phyloP scores from a whole-genome alignment of 2,797 vertebrate genomes.

The Glossophaga mutica region DNA sequence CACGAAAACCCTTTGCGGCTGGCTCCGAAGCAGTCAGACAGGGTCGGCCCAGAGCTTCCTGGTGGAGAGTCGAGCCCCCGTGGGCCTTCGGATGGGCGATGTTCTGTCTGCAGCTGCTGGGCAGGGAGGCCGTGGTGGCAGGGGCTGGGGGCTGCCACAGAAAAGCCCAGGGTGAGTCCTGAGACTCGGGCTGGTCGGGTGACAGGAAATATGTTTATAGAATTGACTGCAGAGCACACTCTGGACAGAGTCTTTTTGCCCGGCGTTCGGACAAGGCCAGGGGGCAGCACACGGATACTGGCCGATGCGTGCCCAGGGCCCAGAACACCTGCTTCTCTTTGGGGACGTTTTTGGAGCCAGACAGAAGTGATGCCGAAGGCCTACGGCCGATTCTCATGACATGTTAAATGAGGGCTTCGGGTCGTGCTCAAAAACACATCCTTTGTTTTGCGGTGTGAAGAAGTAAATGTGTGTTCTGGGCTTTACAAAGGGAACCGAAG shows the following conservation, averaged over 20 bases:
- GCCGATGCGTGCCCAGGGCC: not conserved
- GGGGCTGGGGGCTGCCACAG: constrained; percentile 41
- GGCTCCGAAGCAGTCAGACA: constrained; percentile 59
- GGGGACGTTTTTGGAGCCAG: not conserved
- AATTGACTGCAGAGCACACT: not conserved
- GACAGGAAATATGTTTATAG: constrained; percentile 23
- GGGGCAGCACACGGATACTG: not conserved
- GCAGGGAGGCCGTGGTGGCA: constrained; percentile 78
- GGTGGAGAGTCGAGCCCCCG: constrained; percentile 36
- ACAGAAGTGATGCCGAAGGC: not conserved
- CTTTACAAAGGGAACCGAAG: not conserved
- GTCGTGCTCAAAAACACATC: not conserved
- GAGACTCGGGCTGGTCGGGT: not conserved
- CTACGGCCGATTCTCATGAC: rapidly evolving
- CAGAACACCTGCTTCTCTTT: not conserved
- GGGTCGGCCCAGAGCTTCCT: constrained; percentile 54
- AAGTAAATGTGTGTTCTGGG: not conserved
- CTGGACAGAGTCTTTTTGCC: not conserved
- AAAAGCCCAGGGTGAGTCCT: constrained; percentile 16
- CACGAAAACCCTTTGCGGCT: not conserved
- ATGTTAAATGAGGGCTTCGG: not conserved
- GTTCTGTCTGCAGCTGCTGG: constrained; percentile 71
- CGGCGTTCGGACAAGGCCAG: not conserved
- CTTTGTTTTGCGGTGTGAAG: not conserved
- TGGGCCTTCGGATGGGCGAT: constrained; percentile 61